Percentiles rank a stretch among this genome's conserved stretches.
phyloP scores from a whole-genome alignment of 2,888 invertebrate genomes.

The Linnaemya vulpina region DNA sequence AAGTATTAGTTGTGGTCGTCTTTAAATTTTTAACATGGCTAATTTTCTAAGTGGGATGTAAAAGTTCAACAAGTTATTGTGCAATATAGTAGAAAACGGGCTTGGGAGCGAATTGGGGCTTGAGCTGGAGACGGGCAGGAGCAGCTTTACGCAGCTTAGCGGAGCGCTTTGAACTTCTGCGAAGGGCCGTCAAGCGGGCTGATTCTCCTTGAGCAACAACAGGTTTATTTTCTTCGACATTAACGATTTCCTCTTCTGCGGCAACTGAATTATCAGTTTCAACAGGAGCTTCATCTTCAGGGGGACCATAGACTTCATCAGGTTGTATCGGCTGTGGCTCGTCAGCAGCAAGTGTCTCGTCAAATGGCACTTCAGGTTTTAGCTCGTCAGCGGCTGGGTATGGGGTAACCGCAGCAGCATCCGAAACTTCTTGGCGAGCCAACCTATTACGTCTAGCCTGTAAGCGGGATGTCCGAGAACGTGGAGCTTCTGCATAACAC shows the following conservation, averaged over 20 bases:
- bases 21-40: slow-evolving; percentile 28
- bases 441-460: slow-evolving; percentile 74
- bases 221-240: slow-evolving; percentile 44
- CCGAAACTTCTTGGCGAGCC: slow-evolving; percentile 78
- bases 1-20: neutral
- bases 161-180: slow-evolving; percentile 66
- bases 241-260: slow-evolving; percentile 42
- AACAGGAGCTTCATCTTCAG: slow-evolving; percentile 54
- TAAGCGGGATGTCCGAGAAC: slow-evolving; percentile 74
- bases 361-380: slow-evolving; percentile 79
- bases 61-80: slow-evolving; percentile 23
- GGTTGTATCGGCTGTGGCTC: slow-evolving; percentile 67
- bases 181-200: slow-evolving; percentile 69
- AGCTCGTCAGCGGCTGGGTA: slow-evolving; percentile 79
- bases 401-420: slow-evolving; percentile 77
- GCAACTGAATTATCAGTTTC: slow-evolving; percentile 54
- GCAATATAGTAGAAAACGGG: slow-evolving; percentile 60
- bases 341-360: slow-evolving; percentile 74
- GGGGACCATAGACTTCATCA: slow-evolving; percentile 71
- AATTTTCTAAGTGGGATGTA: slow-evolving; percentile 4
- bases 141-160: slow-evolving; percentile 71
- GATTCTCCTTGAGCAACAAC: slow-evolving; percentile 54
- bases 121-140: slow-evolving; percentile 62
- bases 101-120: slow-evolving; percentile 61
- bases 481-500: slow-evolving; percentile 74